Base-by-base conservation (phyloP, 2,113 vertebrate species). In the Notothenia rossii region DNA sequence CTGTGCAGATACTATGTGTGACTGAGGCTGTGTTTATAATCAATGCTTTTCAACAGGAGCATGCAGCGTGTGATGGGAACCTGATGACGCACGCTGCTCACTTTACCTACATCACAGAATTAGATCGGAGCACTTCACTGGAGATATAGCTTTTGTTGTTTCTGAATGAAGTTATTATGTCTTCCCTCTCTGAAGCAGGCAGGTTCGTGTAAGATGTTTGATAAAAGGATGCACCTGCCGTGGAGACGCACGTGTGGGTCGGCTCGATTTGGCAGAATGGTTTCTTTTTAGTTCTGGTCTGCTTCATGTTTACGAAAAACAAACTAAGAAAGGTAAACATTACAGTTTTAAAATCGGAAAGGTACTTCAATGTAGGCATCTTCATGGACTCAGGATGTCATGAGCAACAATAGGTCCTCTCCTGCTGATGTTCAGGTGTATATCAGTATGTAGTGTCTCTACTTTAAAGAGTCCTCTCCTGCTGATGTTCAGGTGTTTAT, bases 31-130 rank as follows among this genome's bases (percentile, higher is more conserved):
- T 45, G 2, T 48, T 12, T 3, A 14, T 13, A 55, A 55, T 81
- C 79, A 20, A 1, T 40, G 55, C 29, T 15, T 18, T 53, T 54
- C 9, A 25, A 13, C 61, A 33, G 20, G 17, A 51, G 8, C 4
- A 45, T 7, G 13, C 58, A 17, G n/a, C 1, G 5, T 51, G 4
- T 36, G 49, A 64, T 69, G 33, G 50, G 55, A 22, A 61, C n/a
- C 49, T 10, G 33, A 14, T 36, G 70, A 80, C 17, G 55, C 69
- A 73, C 33, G 5, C 8, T 2, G 66, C 56, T 78, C 49, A 15
- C 20, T n/a, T 53, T n/a, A 22, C 25, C 12, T 49, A 4, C 15
- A 4, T 22, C 62, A 20, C 7, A 29, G 10, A 64, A 36, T 64
- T 0, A 65, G 15, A 20, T 18, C 20, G 0, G 20, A 53, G 58